Conservation (phyloP, 2,113 vertebrate species). For the Trogon surrucura region DNA sequence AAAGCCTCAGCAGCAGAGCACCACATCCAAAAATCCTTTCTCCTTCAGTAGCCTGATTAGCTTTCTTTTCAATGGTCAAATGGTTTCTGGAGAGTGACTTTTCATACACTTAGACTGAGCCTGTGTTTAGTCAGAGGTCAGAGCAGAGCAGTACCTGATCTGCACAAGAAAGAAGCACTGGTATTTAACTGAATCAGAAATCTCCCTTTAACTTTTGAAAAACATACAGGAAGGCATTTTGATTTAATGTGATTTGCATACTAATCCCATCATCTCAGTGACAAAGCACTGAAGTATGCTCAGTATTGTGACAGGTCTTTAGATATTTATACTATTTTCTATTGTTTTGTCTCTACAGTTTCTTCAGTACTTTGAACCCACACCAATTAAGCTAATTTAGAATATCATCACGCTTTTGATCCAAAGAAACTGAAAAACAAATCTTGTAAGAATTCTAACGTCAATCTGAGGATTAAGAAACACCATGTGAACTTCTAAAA, state of each 20-base stretch:
- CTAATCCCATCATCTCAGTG: conserved; percentile 3
- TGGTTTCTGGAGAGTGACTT: not conserved
- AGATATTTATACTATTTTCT: conserved; percentile 6
- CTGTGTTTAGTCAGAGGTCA: not conserved
- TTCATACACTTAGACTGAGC: not conserved
- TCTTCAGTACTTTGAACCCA: not conserved
- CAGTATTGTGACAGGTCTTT: conserved; percentile 4
- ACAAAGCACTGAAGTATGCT: not conserved
- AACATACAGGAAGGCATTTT: not conserved
- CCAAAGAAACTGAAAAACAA: not conserved
- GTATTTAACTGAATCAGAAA: not conserved
- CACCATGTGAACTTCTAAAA: not conserved
- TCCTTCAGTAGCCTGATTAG: not conserved
- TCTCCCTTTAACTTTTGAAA: not conserved
- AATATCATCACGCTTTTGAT: not conserved
- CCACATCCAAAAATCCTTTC: not conserved
- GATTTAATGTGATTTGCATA: conserved; percentile 6
- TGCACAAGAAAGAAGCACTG: not conserved
- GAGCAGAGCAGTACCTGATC: not conserved
- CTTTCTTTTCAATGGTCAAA: not conserved
- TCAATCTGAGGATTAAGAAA: not conserved
- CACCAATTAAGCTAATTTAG: conserved; percentile 9
- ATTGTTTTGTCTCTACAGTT: not conserved
- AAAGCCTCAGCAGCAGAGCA: not conserved
- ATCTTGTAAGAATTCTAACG: not conserved